Base-by-base conservation (phyloP, 2,113 vertebrate genomes). In the Recurvirostra avosetta region DNA sequence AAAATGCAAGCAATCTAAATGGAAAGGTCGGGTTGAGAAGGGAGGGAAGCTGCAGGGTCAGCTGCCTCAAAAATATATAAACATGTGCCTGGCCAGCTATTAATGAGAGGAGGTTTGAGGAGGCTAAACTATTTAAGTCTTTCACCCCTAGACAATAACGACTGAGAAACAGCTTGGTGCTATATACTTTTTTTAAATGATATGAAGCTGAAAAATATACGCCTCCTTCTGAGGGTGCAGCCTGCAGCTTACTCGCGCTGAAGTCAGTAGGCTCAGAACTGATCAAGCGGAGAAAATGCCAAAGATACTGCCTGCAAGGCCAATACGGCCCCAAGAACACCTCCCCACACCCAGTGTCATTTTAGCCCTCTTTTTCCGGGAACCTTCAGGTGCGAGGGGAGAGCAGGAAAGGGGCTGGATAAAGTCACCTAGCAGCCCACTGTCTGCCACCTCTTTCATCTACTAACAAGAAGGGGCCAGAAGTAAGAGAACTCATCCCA, bases 311-410 rank as follows among this genome's bases (percentile, higher is more conserved):
- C 29, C 58, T 43, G 12, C 11, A 30, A 34, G 30, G 34, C 30
- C 12, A 72, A 29, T 26, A 20, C 0, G 1, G 3, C 3, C 19
- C 25, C 5, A 5, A 68, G 52, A 90, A 20, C 16, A 45, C 11
- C 9, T 70, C 30, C 34, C 41, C 47, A 27, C 11, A 50, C 3
- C 6, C 8, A 26, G 9, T 0, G 0, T 55, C 41, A 55, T 7
- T 83, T 70, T 20, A 67, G 10, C 12, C 5, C 6, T 47, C 47
- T 68, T 61, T 59, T 73, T 50, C 50, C 58, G 45, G 13, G 8
- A 11, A n/a, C 9, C 13, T 8, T 65, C 49, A 85, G 29, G 65
- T 43, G 20, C 0, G 2, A 79, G 11, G 3, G 23, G 47, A 56
- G 71, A 78, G 25, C 0, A 2, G 22, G 36, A 52, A 19, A 12